These are phyloP conservation scores for Andrena hattorfiana DNA, from an alignment of 2,888 invertebrate genomes.

Conservation along the genomic window DNA sequence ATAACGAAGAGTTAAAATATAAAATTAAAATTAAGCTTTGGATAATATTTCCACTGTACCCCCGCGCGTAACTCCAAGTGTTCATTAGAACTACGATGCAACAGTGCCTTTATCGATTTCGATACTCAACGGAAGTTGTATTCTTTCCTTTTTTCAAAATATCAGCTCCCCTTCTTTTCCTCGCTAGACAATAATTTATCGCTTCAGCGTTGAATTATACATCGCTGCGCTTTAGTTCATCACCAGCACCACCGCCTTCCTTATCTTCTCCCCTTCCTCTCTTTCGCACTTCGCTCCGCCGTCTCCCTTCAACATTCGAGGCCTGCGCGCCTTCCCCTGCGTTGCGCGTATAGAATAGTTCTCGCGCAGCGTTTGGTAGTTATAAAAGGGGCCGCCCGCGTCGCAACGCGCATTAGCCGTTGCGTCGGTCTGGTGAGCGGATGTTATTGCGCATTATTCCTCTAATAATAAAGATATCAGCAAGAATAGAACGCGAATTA, in stretches of 20 bases:
- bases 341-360: not conserved
- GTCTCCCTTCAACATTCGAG: not conserved
- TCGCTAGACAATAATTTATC: not conserved
- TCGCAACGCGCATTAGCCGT: conserved; percentile 63
- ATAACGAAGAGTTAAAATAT: not conserved
- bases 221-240: not conserved
- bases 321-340: conserved; percentile 1
- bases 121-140: not conserved
- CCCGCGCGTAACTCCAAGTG: not conserved
- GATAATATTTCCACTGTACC: not conserved
- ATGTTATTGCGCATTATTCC: not conserved
- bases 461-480: not conserved
- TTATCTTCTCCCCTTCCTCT: not conserved
- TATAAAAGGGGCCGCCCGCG: conserved; percentile 65
- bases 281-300: not conserved
- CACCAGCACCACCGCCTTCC: not conserved
- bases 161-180: not conserved
- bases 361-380: conserved; percentile 33
- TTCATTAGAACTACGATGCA: conserved; percentile 1
- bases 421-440: conserved; percentile 15
- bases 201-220: no score
- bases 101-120: conserved; percentile 46
- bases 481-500: not conserved
- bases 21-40: not conserved
- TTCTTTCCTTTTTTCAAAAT: not conserved